Evolutionary conservation across 2,888 invertebrate genomes (phyloP).

Genomic region (Diarsia rubi): DNA sequence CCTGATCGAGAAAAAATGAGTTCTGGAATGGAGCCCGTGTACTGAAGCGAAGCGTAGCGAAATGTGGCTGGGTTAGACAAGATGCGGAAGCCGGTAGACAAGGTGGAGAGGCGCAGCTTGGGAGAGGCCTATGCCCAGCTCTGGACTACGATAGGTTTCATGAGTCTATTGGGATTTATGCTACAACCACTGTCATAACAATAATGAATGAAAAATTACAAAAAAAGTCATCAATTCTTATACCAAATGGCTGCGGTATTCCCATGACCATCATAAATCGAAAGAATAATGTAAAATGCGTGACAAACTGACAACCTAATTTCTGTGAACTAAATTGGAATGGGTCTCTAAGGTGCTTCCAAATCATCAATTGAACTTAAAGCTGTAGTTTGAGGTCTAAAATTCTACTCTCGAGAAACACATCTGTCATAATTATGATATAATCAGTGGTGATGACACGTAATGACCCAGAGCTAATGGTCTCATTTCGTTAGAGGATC

Average conservation of each 20-base stretch:
- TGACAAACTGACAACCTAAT: constrained; percentile 15
- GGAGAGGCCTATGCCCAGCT: neutral
- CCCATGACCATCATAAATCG: constrained; percentile 26
- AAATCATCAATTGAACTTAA: constrained; percentile 17
- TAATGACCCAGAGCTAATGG: neutral
- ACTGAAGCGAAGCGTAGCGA: neutral
- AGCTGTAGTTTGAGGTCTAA: neutral
- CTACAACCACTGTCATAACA: neutral
- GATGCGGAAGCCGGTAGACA: neutral
- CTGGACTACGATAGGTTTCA: neutral
- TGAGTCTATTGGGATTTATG: neutral
- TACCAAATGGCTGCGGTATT: constrained; percentile 11
- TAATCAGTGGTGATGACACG: constrained; percentile 5
- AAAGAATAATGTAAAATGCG: constrained; percentile 38
- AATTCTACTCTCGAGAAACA: constrained; percentile 7
- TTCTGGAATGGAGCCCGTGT: neutral
- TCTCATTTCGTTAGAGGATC: neutral
- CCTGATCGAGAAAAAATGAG: neutral
- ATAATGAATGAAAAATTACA: neutral
- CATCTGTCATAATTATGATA: constrained; percentile 17
- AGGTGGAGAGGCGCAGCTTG: no score
- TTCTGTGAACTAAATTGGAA: neutral
- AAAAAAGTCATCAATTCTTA: neutral
- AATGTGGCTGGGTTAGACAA: neutral
- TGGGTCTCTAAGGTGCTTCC: constrained; percentile 24